phyloP scores from a whole-genome alignment of 2,797 vertebrate genomes.

The Hippocampus kuda region DNA sequence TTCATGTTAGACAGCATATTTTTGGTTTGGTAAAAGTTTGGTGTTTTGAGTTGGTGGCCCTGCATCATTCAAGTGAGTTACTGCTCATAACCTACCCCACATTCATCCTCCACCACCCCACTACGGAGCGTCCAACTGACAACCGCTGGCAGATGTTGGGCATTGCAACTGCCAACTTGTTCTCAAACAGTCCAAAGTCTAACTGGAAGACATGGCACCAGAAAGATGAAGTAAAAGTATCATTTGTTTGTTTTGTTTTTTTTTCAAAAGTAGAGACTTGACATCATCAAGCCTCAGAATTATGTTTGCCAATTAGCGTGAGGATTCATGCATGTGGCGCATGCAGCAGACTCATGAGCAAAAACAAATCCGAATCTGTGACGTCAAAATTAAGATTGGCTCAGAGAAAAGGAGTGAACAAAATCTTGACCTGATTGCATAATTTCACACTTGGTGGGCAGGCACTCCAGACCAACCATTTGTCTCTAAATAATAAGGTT shows the following conservation, averaged over 20 bases:
- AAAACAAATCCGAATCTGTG: not conserved
- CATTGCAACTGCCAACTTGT: not conserved
- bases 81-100: not conserved
- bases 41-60: not conserved
- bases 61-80: not conserved
- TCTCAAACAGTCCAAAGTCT: not conserved
- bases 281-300: not conserved
- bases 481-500: not conserved
- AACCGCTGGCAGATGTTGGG: not conserved
- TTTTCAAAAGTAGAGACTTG: not conserved
- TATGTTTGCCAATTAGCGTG: no score
- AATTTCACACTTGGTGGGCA: not conserved
- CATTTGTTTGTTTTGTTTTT: no score
- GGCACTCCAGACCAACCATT: not conserved
- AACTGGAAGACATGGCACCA: no score
- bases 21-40: not conserved
- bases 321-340: not conserved
- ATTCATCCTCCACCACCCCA: no score
- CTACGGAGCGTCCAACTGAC: not conserved
- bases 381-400: not conserved
- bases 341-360: not conserved
- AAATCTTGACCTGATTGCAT: not conserved
- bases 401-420: not conserved
- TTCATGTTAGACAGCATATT: not conserved
- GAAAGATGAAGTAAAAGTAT: not conserved